Evolutionary conservation across 2,888 invertebrate genomes (phyloP), one percentile per base, ranked within the genome.

Genomic region (Beris chalybata): DNA sequence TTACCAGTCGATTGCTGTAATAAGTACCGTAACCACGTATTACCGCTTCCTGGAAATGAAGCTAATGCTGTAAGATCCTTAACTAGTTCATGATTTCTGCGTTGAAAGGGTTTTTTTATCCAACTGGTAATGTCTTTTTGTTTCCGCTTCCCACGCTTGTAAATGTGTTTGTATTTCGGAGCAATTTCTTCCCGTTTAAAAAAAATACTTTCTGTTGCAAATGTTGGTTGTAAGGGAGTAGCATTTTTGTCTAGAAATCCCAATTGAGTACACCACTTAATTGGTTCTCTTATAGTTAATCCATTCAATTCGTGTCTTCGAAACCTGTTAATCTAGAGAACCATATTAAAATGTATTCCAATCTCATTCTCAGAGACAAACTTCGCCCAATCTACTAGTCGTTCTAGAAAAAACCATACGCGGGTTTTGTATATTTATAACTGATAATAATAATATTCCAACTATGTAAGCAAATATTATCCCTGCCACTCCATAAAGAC

Each of bases 41-140:
- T 92, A 0, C 92, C 92, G 75, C 91, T 91, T n/a, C 92, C 92
- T 5, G 92, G 92, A 77, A 89, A 91, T 0, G 90, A 91, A 0
- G 87, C 91, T 43, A 92, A 79, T 1, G 91, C 92, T 4, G 78
- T 79, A 48, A 79, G 65, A 61, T 54, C 65, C 22, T 47, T 56
- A 30, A 47, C 13, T 1, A 50, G 13, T 29, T 54, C 56, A n/a
- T 31, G 12, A 43, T 56, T 32, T 55, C 52, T 47, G 15, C 31
- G 5, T 58, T 31, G 31, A 29, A 31, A 50, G 11, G 44, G 22
- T 9, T 56, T 48, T 29, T 55, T 44, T 47, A 29, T 31, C n/a
- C 15, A 29, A 6, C 9, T 13, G 11, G 15, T n/a, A 9, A 43
- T 38, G 5, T 31, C 15, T 13, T 54, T 30, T 12, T 13, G 22